These are phyloP conservation scores for Datnioides undecimradiatus DNA, from an alignment of 2,113 vertebrate species.

Conservation along the genomic window DNA sequence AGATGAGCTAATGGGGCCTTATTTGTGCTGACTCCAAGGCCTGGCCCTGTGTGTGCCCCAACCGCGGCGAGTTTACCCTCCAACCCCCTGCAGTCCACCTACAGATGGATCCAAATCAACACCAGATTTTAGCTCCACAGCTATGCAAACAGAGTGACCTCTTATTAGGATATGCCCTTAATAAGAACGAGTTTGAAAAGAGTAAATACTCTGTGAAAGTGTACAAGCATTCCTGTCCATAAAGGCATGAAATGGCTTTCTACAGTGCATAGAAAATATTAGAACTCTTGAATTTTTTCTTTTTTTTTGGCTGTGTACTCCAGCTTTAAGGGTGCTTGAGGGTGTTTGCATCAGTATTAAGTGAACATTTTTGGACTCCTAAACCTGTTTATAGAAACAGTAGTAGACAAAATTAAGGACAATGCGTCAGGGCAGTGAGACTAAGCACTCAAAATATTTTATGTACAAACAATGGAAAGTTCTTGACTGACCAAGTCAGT, in stretches of 20 bases:
- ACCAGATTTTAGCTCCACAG: slow-evolving; percentile 61
- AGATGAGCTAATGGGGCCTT: slow-evolving; percentile 65
- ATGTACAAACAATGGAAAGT: slow-evolving; percentile 7
- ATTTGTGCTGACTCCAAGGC: slow-evolving; percentile 81
- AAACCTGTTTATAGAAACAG: slow-evolving; percentile 21
- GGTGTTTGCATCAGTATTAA: slow-evolving; percentile 20
- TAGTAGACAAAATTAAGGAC: background rate
- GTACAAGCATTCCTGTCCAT: background rate
- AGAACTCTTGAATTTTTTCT: background rate
- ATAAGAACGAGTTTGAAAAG: slow-evolving; percentile 7
- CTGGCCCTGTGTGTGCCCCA: slow-evolving; percentile 50
- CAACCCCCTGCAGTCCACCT: slow-evolving; percentile 66
- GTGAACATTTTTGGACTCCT: slow-evolving; percentile 7
- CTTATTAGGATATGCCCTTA: slow-evolving; percentile 39
- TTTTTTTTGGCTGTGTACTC: slow-evolving; percentile 4
- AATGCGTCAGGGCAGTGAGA: background rate
- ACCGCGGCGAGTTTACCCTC: slow-evolving; percentile 55
- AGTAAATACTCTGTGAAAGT: background rate
- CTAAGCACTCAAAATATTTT: background rate
- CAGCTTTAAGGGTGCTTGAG: slow-evolving; percentile 33
- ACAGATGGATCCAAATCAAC: slow-evolving; percentile 76
- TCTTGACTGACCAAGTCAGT: background rate
- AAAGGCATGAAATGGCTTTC: background rate
- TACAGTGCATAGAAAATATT: background rate
- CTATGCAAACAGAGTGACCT: slow-evolving; percentile 47